Conservation (phyloP, 2,888 invertebrate species). For the Petrolisthes cinctipes region DNA sequence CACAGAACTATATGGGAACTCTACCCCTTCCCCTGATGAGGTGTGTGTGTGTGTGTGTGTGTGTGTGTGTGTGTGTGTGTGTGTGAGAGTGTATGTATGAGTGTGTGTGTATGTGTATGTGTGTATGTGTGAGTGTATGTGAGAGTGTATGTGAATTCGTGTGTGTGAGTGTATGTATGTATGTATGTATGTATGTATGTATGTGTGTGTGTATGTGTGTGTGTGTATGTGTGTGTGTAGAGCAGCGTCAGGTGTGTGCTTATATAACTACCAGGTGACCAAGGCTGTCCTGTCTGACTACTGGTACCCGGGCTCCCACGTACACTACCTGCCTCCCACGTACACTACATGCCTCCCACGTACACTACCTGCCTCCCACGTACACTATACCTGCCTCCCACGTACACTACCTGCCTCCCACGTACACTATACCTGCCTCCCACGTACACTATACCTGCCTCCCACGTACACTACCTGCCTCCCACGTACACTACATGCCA, state of each 20-base stretch:
- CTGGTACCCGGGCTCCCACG: neutral
- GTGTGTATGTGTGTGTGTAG: no score
- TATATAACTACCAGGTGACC: neutral
- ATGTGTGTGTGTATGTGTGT: no score
- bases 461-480: no score
- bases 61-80: no score
- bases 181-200: no score
- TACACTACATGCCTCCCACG: neutral
- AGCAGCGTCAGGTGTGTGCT: no score
- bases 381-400: no score
- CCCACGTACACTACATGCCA: neutral
- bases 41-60: neutral
- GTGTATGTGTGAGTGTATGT: no score
- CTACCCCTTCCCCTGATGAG: neutral
- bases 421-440: neutral
- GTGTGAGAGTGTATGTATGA: no score
- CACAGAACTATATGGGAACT: neutral
- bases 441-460: neutral
- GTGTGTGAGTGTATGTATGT: no score
- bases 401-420: neutral
- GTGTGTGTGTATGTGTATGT: no score
- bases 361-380: neutral
- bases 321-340: neutral
- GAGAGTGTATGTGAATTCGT: no score
- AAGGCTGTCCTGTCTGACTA: neutral